Evolutionary conservation across 2,113 vertebrate species (phyloP).

Genomic region (Oryzias celebensis): DNA sequence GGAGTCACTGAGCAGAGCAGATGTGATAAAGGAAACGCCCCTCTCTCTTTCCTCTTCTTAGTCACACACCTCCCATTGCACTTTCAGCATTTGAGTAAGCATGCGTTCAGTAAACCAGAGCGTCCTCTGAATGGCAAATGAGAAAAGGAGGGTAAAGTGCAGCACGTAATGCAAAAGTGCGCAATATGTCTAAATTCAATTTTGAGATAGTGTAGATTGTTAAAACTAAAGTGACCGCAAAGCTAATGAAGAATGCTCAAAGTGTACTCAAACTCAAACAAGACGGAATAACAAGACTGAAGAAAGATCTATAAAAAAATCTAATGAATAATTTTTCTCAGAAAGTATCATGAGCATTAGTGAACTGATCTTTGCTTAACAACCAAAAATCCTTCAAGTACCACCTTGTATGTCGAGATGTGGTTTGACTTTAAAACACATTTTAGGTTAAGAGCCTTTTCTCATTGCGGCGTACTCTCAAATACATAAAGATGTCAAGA

Average conservation of each 20-base stretch:
- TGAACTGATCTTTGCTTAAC: not conserved
- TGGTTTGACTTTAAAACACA: not conserved
- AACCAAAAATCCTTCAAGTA: not conserved
- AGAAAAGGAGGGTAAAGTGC: constrained; percentile 12
- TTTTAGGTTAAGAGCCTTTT: not conserved
- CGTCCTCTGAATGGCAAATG: constrained; percentile 39
- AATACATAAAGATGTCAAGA: constrained; percentile 8
- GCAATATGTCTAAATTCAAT: constrained; percentile 28
- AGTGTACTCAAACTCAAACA: not conserved
- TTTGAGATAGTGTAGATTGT: constrained; percentile 1
- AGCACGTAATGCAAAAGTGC: constrained; percentile 3
- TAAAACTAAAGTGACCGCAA: constrained; percentile 6
- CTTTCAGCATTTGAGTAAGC: constrained; percentile 70
- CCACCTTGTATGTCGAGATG: not conserved
- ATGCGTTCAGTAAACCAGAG: constrained; percentile 56
- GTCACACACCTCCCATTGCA: constrained; percentile 46
- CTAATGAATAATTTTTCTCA: not conserved
- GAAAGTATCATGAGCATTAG: not conserved
- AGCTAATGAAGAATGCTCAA: not conserved
- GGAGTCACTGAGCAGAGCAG: constrained; percentile 63
- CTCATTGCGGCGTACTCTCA: constrained; percentile 5
- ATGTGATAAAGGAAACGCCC: constrained; percentile 73
- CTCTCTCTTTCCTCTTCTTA: constrained; percentile 47
- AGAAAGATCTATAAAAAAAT: not conserved
- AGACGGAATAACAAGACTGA: not conserved